Conservation (phyloP, 1,140 invertebrate genomes). For the Caenorhabditis tropicalis region DNA sequence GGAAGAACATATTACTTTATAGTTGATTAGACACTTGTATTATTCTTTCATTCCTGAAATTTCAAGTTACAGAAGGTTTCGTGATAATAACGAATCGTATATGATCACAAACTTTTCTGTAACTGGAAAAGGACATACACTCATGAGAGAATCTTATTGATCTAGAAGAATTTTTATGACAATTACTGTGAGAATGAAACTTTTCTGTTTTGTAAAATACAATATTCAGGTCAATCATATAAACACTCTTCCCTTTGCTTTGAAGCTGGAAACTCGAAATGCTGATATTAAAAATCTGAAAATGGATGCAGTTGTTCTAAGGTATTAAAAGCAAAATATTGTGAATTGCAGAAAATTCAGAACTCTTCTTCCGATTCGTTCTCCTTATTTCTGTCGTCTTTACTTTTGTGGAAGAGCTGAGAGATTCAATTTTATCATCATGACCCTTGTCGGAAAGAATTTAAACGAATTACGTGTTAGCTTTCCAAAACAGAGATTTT, state of each 20-base stretch:
- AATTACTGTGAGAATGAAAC: background rate
- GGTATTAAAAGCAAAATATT: background rate
- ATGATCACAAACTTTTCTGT: background rate
- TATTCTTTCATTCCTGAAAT: no score
- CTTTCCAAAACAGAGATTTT: background rate
- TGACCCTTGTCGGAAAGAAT: conserved; percentile 23
- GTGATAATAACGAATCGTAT: background rate
- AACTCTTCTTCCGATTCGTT: background rate
- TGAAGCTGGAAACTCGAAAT: background rate
- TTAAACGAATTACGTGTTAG: background rate
- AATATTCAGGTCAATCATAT: conserved; percentile 3
- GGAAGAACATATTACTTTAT: no score
- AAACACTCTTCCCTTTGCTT: conserved; percentile 3
- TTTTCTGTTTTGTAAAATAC: no score
- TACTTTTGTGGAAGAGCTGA: conserved; percentile 12
- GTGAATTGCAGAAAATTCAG: background rate
- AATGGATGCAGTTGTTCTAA: conserved; percentile 35
- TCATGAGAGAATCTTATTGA: background rate
- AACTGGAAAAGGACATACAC: background rate
- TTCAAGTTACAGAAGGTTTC: conserved; percentile 3
- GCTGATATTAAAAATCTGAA: background rate
- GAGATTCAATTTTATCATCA: conserved; percentile 12
- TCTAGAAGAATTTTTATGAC: no score
- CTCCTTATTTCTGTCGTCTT: conserved; percentile 4
- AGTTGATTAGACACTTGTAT: no score